Base-by-base conservation (phyloP, 2,888 invertebrate species). In the Pinctada fucata region DNA sequence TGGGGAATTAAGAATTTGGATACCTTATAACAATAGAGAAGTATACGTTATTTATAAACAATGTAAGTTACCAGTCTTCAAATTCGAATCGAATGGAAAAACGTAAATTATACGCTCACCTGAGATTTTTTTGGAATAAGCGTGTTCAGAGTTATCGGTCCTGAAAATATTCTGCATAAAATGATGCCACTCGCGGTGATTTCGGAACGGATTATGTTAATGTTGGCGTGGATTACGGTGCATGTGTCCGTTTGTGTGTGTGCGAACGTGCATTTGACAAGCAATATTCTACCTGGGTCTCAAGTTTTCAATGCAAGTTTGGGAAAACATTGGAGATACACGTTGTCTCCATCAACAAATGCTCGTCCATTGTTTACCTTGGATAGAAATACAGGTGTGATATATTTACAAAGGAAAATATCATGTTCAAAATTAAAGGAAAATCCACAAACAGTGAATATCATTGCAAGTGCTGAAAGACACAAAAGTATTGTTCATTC, bases 311-410 rank as follows among this genome's bases (percentile, higher is more conserved):
- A 91, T 79, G 87, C 85, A 45, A 88, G 88, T 74, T 79, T 88
- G 48, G 90, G 89, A 31, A 79, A 96, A 85, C 95, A 95, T 13
- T 88, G 91, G 90, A 85, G 85, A 3, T 91, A 91, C 76, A 78
- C 83, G 47, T 68, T 91, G n/a, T 88, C 71, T 8, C 70, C 81
- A 13, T 78, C 81, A 52, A 77, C 69, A 5, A 51, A 78, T 31
- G 50, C 83, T 13, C 50, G 79, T n/a, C 73, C 81, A 16, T 76
- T 84, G 71, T 51, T 89, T 8, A 68, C 78, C 10, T 77, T 87
- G 51, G 85, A 88, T 78, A 80, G 85, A 0, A 85, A 80, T 67
- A 79, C 83, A 48, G 88, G 88, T 47, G 76, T 80, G n/a, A 49
- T 88, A 16, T 85, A 82, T 77, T 76, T 85, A 73, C 80, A 81